phyloP scores from a whole-genome alignment of 2,797 vertebrate species.

The Vespertilio murinus region DNA sequence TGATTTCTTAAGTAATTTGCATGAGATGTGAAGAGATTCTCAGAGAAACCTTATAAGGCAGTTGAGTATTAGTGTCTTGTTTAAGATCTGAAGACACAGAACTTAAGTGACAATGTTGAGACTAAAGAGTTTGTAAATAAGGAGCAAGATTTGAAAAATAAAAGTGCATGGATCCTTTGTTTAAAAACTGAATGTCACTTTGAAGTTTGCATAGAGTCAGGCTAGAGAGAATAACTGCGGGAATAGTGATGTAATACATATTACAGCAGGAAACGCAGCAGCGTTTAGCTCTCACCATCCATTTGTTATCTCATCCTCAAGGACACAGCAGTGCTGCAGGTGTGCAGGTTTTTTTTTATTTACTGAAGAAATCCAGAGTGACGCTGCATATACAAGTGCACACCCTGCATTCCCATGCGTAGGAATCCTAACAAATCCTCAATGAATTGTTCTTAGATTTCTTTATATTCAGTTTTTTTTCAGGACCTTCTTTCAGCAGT shows the following conservation, averaged over 20 bases:
- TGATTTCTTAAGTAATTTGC: neutral
- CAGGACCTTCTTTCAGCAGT: neutral
- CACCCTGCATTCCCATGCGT: neutral
- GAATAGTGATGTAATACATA: neutral
- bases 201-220: neutral
- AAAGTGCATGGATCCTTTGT: neutral
- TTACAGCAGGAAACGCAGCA: neutral
- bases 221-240: neutral
- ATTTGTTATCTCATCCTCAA: neutral
- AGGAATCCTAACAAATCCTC: neutral
- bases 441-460: neutral
- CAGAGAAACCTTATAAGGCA: neutral
- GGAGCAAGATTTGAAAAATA: neutral
- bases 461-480: neutral
- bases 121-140: neutral
- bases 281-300: neutral
- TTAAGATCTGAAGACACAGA: slow-evolving; percentile 27
- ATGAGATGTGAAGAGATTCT: neutral
- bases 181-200: neutral
- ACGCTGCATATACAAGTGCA: no score
- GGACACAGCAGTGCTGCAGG: neutral
- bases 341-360: neutral
- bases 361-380: neutral
- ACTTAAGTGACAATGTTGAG: neutral
- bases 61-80: neutral